Base-by-base conservation (phyloP, 2,113 vertebrate species). In the Lates calcarifer region DNA sequence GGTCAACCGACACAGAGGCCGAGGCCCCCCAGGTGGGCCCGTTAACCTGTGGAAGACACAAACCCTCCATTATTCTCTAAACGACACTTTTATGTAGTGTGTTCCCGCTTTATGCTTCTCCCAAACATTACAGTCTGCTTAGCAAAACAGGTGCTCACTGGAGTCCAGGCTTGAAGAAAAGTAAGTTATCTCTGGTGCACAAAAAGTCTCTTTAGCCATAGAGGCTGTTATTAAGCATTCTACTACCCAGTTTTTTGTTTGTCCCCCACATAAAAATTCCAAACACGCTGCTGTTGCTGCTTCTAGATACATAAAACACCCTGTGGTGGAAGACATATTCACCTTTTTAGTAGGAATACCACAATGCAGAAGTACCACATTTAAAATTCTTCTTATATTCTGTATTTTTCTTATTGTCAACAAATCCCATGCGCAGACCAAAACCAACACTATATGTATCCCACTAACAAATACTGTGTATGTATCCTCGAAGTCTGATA, bases 11-110 rank as follows among this genome's bases (percentile, higher is more conserved):
- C 65, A 6, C 64, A 5, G 14, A 60, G 76, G 47, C 17, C 41
- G 26, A 2, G 35, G 73, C 70, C 74, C 72, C 81, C 3, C 56
- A 73, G 64, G 76, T 53, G 58, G 61, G 39, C 76, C 64, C 26
- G 63, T 18, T 28, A 60, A 66, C 64, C 64, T 28, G 29, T 14
- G 26, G 33, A 47, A 67, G 63, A 57, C 35, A 13, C 18, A 14
- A 31, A 53, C 77, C 55, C 58, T 51, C 29, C 49, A n/a, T 24
- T 22, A 22, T 81, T 41, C 68, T 55, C 56, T 22, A 9, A 69
- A 72, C 60, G 24, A 4, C 13, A 2, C 29, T 73, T 57, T 41
- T 24, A 45, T 69, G 60, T 24, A 4, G 28, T 1, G 20, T 11
- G 72, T 33, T 26, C 3, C 45, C 20, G 9, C 47, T 33, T 41